Conservation (phyloP, 2,797 vertebrate genomes). For the Hydrolagus colliei region DNA sequence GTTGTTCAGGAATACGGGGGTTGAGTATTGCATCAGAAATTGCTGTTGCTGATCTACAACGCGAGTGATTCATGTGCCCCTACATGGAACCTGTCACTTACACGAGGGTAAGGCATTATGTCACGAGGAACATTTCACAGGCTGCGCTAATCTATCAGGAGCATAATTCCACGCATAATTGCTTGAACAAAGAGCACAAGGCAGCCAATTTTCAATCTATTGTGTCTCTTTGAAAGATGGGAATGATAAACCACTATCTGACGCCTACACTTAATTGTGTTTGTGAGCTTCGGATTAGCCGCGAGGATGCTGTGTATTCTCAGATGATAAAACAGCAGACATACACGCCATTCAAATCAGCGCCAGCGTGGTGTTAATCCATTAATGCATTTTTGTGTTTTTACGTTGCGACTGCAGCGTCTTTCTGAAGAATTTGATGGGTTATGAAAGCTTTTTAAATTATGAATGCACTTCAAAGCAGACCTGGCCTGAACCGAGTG, state of each 20-base stretch:
- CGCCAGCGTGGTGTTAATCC: background rate
- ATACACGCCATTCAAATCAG: background rate
- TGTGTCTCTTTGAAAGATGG: background rate
- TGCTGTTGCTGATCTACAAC: background rate
- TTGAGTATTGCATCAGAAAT: conserved; percentile 27
- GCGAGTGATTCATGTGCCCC: conserved; percentile 2
- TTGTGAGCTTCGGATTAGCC: too few relatives aligned
- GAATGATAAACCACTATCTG: background rate
- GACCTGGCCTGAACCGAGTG: background rate
- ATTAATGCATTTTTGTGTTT: background rate
- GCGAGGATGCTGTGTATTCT: background rate
- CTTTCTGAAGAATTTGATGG: background rate
- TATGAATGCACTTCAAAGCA: background rate
- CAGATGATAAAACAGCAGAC: background rate
- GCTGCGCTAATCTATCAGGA: conserved; percentile 32
- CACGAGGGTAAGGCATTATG: conserved; percentile 66
- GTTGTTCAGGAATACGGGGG: background rate
- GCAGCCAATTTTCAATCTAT: conserved; percentile 15
- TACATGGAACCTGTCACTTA: conserved; percentile 42
- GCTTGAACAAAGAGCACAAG: conserved; percentile 33
- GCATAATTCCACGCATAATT: conserved; percentile 40
- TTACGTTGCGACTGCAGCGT: background rate
- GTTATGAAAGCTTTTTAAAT: too few relatives aligned
- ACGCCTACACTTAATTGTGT: background rate
- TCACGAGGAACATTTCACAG: conserved; percentile 48